Base-by-base conservation (phyloP, 2,113 vertebrate genomes). In the Xiphophorus hellerii region DNA sequence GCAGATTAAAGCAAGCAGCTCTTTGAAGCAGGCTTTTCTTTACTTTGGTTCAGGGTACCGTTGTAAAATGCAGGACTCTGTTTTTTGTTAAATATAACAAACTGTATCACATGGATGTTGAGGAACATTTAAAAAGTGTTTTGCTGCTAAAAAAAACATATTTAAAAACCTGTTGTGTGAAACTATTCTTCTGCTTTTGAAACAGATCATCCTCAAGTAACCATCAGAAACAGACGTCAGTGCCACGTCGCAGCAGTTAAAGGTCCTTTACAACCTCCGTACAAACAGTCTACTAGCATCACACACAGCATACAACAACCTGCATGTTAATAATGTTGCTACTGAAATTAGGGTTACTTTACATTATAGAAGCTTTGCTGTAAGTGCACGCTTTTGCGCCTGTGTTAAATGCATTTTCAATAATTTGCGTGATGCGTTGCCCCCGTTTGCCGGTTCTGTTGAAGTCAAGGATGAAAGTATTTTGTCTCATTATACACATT, bases 201-300 rank as follows among this genome's bases (percentile, higher is more conserved):
- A 67, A 94, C 96, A 98, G 97, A 97, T 98, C 94, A 96, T 98
- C 94, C 96, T 98, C 95, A 98, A 98, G 95, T 97, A 96, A 95
- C 91, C 74, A 78, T 84, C 95, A 93, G 94, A 88, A 94, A 88
- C 3, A 94, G 94, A 90, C 92, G 93, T 74, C 95, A 94, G 94
- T 96, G 95, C 91, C 93, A 94, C 81, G 93, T 95, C 90, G 95
- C 96, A 91, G 96, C 95, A 87, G 93, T 95, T 93, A 94, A 95
- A 94, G 93, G 93, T 81, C 92, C 95, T 88, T 93, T 94, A 92
- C 95, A 97, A 91, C 95, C 93, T 87, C 94, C 95, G 88, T 98
- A 96, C 97, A 97, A 96, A 97, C 97, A 97, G 93, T 94, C 95
- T 90, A 86, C 96, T 90, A 95, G 94, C 93, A 93, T 93, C 94